Evolutionary conservation across 2,888 invertebrate genomes (phyloP).

Genomic region (Siphonodentalium dalli): DNA sequence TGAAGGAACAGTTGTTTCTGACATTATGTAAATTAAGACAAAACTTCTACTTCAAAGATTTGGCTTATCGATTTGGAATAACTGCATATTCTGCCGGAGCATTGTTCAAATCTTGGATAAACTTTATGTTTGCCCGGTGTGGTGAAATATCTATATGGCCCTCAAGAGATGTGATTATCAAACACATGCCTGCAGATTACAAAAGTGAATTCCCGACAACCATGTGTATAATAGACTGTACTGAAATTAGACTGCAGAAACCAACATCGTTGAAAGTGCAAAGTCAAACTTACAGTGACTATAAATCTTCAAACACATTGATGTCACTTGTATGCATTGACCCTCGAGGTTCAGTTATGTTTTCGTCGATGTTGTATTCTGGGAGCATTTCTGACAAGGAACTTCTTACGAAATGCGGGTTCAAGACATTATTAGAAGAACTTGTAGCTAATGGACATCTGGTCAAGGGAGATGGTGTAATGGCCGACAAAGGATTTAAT

Average conservation of each 20-base stretch:
- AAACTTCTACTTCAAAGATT: neutral
- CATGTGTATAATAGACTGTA: conserved; percentile 14
- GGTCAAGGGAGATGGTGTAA: conserved; percentile 10
- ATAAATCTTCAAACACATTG: conserved; percentile 21
- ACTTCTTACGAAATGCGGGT: conserved; percentile 8
- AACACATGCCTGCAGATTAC: conserved; percentile 7
- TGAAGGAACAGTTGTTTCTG: conserved; percentile 3
- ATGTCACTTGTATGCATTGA: conserved; percentile 15
- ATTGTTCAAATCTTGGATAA: neutral
- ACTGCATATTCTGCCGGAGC: neutral
- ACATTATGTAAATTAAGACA: neutral
- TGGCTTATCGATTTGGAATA: neutral
- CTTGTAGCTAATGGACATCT: conserved; percentile 1
- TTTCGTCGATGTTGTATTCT: conserved; percentile 16
- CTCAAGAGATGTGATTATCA: neutral
- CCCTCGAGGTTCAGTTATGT: conserved; percentile 22
- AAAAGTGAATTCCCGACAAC: conserved; percentile 4
- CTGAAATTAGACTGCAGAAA: conserved; percentile 17
- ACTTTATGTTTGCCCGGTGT: conserved; percentile 1
- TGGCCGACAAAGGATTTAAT: conserved; percentile 17
- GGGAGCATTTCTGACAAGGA: conserved; percentile 18
- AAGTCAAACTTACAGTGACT: conserved; percentile 16
- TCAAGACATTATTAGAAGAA: neutral
- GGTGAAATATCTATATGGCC: conserved; percentile 1
- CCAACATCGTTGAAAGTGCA: conserved; percentile 9